A percentile compares a stretch with the other conserved stretches of the same genome.
Conservation (phyloP, 1,140 invertebrate genomes). For the Carposina sasakii region DNA sequence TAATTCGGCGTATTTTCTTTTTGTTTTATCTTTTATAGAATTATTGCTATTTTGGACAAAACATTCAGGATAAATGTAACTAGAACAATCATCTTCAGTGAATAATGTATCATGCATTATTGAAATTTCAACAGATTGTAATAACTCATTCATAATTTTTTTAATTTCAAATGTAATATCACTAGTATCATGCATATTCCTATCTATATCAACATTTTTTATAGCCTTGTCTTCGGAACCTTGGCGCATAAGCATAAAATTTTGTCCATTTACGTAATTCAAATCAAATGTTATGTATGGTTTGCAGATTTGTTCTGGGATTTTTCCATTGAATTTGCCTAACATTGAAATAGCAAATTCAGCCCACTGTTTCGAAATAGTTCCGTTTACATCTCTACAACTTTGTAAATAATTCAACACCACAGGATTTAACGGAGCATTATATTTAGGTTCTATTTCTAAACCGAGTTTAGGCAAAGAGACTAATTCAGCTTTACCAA, state of each 20-base stretch:
- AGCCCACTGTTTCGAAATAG: conserved; percentile 51
- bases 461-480: conserved; percentile 46
- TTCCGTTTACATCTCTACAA: conserved; percentile 37
- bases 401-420: conserved; percentile 44
- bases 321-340: conserved; percentile 32
- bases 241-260: conserved; percentile 44
- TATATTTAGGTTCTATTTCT: conserved; percentile 41
- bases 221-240: conserved; percentile 19
- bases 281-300: conserved; percentile 43
- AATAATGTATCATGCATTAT: conserved; percentile 44
- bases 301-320: conserved; percentile 23
- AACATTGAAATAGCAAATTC: conserved; percentile 52
- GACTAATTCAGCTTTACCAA: conserved; percentile 41
- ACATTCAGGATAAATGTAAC: no score
- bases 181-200: not conserved
- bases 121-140: conserved; percentile 52
- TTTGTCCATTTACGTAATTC: conserved; percentile 48
- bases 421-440: conserved; percentile 34
- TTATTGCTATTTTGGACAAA: no score
- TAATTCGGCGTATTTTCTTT: conserved; percentile 50
- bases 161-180: conserved; percentile 22
- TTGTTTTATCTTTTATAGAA: conserved; percentile 39
- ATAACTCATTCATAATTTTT: conserved; percentile 36
- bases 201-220: not conserved
- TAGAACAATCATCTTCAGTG: conserved; percentile 30